Conservation (phyloP, 2,797 vertebrate species). For the Heterohyrax brucei region DNA sequence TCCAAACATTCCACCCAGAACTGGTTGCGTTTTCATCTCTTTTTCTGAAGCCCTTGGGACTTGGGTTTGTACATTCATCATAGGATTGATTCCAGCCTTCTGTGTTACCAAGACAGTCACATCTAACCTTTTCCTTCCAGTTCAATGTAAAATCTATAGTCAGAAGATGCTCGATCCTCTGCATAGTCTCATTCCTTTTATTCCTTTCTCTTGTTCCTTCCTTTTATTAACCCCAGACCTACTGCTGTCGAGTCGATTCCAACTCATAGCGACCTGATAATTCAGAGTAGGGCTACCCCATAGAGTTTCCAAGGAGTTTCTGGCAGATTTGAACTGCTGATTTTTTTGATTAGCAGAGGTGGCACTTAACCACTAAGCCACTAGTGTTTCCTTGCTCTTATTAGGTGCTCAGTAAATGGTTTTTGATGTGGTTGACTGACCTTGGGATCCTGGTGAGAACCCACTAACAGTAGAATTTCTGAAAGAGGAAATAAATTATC, state of each 20-base stretch:
- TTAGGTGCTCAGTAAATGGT: neutral
- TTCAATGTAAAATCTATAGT: slow-evolving; percentile 3
- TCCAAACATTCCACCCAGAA: neutral
- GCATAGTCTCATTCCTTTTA: neutral
- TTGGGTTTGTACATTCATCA: neutral
- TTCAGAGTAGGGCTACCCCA: too few species aligned
- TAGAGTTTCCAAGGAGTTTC: too few species aligned
- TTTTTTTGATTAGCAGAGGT: too few species aligned
- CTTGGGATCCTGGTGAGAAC: neutral
- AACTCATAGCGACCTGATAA: too few species aligned
- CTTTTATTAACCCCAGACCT: neutral
- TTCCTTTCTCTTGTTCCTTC: neutral
- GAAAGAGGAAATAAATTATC: slow-evolving; percentile 18
- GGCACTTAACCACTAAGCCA: too few species aligned
- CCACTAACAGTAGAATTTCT: neutral
- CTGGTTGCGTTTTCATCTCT: neutral
- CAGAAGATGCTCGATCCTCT: neutral
- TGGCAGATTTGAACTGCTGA: too few species aligned
- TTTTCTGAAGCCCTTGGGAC: neutral
- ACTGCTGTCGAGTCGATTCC: too few species aligned
- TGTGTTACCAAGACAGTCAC: neutral
- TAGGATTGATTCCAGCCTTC: neutral
- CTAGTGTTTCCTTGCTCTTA: neutral
- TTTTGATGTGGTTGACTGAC: neutral
- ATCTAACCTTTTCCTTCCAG: neutral